Base-by-base conservation (phyloP, 2,113 vertebrate genomes). In the Tachysurus vachellii region DNA sequence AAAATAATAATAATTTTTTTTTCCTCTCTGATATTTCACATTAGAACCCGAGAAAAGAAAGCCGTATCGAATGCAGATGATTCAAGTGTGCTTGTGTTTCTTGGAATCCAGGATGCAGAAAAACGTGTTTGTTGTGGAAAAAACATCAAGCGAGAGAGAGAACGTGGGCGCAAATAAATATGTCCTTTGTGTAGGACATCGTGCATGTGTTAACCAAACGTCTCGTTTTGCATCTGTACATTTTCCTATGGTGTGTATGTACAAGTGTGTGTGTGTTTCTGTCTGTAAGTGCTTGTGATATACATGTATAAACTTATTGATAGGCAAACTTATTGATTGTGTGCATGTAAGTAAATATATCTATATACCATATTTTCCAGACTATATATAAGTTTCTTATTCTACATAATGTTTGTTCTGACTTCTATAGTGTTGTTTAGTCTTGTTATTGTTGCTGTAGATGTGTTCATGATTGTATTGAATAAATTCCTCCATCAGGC, bases 21-120 rank as follows among this genome's bases (percentile, higher is more conserved):
- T 92, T 91, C 91, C 14, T 50, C 92, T 94, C 80, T 57, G 23
- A 86, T 73, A 86, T 80, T 88, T 84, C 53, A 13, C 36, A 26
- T 36, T 85, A 50, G 90, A 76, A 96, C 97, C 96, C 95, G 94
- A 66, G 17, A 31, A 84, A 85, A 87, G 84, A 97, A 98, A 97
- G 96, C 95, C 96, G 96, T 95, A 95, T 95, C 94, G 96, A 95
- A 95, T 96, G 96, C 94, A 94, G 93, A 94, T 96, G 96, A 96
- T 95, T 96, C 96, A 96, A 97, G 96, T 96, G 97, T 99, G 96
- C 96, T 97, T 96, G 96, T 97, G 97, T 97, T 96, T 96, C 93
- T 95, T 95, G 96, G 96, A 97, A 96, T 95, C 94, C 89, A 79
- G 14, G 36, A 61, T 16, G 79, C 19, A 56, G 19, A 36, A 54